Conservation (phyloP, 37 sponge, comb jelly and placozoan genomes). For the Cladorhizidae sp. region DNA sequence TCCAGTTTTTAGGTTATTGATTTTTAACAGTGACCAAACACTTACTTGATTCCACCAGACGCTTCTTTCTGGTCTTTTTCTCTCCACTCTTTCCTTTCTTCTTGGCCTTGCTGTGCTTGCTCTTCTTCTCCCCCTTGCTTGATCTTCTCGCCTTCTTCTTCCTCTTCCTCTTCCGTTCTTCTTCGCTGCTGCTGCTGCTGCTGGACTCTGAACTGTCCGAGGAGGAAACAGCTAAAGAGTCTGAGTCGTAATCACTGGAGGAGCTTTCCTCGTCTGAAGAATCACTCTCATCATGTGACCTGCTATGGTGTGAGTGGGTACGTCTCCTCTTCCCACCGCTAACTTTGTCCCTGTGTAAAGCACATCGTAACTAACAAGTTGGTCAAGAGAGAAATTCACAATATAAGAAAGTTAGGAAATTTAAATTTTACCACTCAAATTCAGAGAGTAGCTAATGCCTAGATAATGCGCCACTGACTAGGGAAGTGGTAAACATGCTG, state of each 20-base stretch:
- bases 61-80: neutral
- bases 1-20: too few relatives aligned
- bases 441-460: too few relatives aligned
- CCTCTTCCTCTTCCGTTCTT: neutral
- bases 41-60: neutral
- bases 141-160: slow-evolving; percentile 5
- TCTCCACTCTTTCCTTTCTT: neutral
- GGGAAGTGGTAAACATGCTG: too few relatives aligned
- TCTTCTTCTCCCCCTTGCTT: slow-evolving; percentile 21
- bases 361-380: neutral
- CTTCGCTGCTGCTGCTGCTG: slow-evolving; percentile 18
- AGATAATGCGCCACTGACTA: too few relatives aligned
- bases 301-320: slow-evolving; percentile 23
- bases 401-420: too few relatives aligned
- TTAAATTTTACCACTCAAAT: too few relatives aligned
- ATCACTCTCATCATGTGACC: neutral
- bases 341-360: slow-evolving; percentile 5
- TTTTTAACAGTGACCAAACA: too few relatives aligned
- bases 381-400: neutral
- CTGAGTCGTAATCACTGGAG: slow-evolving; percentile 11
- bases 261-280: neutral
- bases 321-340: slow-evolving; percentile 10
- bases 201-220: neutral
- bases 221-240: neutral
- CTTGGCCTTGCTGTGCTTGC: slow-evolving; percentile 2